Evolutionary conservation across 2,113 vertebrate species (phyloP).

Genomic region (Eudyptes chrysolophus): DNA sequence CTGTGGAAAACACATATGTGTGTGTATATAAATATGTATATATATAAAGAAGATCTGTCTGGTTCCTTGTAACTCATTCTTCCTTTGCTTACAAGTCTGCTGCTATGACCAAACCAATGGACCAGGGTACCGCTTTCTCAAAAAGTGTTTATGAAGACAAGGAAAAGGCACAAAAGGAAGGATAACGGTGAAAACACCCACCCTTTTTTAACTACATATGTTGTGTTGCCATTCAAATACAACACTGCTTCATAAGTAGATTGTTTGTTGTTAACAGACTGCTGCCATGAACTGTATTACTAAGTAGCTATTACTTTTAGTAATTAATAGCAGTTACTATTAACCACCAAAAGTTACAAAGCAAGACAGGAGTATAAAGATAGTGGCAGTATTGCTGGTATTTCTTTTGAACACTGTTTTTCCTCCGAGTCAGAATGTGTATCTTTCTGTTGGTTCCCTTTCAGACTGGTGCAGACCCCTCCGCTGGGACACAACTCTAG

Average conservation of each 20-base stretch:
- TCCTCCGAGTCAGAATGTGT: not conserved
- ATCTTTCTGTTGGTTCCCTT: not conserved
- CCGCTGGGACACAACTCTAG: not conserved
- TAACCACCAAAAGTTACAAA: not conserved
- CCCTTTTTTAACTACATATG: not conserved
- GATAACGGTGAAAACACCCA: not conserved
- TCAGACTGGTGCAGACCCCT: not conserved
- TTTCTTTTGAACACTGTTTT: not conserved
- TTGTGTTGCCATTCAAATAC: not conserved
- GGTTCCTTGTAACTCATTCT: not conserved
- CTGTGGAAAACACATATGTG: not conserved
- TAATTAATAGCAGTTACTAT: not conserved
- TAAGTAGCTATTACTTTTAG: not conserved
- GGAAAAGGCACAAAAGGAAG: not conserved
- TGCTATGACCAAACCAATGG: not conserved
- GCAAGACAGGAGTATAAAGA: not conserved
- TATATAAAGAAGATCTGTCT: not conserved
- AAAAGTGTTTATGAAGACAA: not conserved
- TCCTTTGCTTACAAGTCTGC: not conserved
- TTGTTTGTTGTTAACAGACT: not conserved
- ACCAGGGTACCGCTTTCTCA: not conserved
- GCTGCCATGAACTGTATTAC: not conserved
- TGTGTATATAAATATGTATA: not conserved
- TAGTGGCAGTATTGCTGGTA: not conserved
- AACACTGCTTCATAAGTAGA: not conserved